Conservation (phyloP, 2,888 invertebrate species). For the Acanthococcus lagerstroemiae region DNA sequence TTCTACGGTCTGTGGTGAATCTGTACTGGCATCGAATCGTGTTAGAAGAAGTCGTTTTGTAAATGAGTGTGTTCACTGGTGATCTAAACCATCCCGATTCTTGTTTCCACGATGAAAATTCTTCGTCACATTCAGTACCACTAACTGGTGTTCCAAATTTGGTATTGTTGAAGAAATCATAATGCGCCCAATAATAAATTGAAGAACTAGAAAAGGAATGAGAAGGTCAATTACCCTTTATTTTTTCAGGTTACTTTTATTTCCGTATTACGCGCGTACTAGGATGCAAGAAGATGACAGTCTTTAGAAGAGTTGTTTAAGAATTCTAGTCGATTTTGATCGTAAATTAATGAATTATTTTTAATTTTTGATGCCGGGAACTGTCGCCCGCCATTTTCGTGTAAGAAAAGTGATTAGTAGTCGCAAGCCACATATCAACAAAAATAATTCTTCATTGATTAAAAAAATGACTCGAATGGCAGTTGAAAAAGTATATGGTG, state of each 20-base stretch:
- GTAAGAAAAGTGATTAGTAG: too few relatives aligned
- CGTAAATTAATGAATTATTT: not conserved
- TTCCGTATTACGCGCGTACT: too few relatives aligned
- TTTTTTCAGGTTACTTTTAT: too few relatives aligned
- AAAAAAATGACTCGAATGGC: too few relatives aligned
- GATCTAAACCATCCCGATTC: constrained; percentile 66
- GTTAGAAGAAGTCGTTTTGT: constrained; percentile 54
- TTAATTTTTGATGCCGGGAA: constrained; percentile 1
- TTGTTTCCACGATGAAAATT: constrained; percentile 74
- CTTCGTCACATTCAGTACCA: constrained; percentile 75
- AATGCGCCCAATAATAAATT: constrained; percentile 87
- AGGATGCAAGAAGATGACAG: too few relatives aligned
- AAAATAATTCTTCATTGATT: too few relatives aligned
- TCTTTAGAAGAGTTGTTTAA: too few relatives aligned
- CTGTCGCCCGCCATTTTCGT: too few relatives aligned
- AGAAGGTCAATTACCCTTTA: not conserved
- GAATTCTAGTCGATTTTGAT: not conserved
- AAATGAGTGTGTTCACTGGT: constrained; percentile 76
- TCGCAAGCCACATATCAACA: too few relatives aligned
- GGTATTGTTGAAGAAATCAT: constrained; percentile 86
- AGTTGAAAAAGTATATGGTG: too few relatives aligned
- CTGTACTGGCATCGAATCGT: constrained; percentile 73
- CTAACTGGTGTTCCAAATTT: constrained; percentile 71
- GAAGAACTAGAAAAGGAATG: constrained; percentile 58
- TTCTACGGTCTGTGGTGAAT: constrained; percentile 70